These are phyloP conservation scores for Octomys mimax DNA, from an alignment of 2,797 vertebrate genomes.

Conservation along the genomic window DNA sequence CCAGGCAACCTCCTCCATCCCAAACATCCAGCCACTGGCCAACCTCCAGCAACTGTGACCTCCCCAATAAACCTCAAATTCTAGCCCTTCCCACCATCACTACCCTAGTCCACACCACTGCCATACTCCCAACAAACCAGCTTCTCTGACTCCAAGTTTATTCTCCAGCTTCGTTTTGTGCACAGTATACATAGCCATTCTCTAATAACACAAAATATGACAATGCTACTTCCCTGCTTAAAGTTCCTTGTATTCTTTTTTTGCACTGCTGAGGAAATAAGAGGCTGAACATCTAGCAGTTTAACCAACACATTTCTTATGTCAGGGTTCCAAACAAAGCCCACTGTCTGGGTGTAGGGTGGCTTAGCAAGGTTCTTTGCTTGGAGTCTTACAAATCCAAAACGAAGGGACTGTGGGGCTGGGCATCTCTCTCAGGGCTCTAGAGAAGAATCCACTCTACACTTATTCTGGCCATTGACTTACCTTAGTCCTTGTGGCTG, in stretches of 20 bases:
- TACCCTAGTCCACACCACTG: background rate
- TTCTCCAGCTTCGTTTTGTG: background rate
- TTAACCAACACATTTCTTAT: background rate
- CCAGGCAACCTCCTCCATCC: background rate
- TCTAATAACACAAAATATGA: background rate
- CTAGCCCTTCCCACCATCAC: background rate
- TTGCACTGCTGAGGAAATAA: background rate
- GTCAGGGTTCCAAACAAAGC: background rate
- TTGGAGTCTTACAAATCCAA: background rate
- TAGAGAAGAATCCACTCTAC: background rate
- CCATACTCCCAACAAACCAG: background rate
- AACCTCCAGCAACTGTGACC: background rate
- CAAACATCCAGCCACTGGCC: background rate
- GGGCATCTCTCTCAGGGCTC: background rate
- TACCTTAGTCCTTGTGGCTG: background rate
- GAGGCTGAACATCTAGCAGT: background rate
- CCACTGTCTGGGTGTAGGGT: accelerated
- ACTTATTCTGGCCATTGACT: background rate
- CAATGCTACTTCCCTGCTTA: background rate
- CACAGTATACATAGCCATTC: background rate
- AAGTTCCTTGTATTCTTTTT: background rate
- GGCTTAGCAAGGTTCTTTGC: background rate
- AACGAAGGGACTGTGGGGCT: background rate
- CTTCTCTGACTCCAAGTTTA: slow-evolving; percentile 3
- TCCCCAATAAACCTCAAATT: background rate